A percentile compares a stretch with the other conserved stretches of the same genome.
These are phyloP conservation scores for Sebastes ruberrimus DNA, from an alignment of 2,797 vertebrate species.

Conservation along the genomic window DNA sequence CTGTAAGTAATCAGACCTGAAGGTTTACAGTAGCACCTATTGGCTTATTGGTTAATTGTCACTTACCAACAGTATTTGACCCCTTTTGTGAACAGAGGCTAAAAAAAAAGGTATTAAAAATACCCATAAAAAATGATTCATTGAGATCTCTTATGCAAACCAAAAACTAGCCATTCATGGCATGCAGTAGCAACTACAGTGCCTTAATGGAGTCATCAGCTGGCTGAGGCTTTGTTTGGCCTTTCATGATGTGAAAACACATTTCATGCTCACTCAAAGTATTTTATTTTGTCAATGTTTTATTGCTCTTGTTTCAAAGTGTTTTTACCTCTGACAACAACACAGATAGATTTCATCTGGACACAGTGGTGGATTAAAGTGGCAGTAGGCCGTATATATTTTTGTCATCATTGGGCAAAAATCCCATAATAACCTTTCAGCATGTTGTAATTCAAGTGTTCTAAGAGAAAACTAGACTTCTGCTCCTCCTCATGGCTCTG, in stretches of 20 bases:
- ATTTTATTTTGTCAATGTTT: background rate
- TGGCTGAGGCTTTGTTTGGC: background rate
- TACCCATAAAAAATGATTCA: background rate
- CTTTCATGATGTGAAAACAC: background rate
- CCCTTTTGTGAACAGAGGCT: constrained; percentile 30
- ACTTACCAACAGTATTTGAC: constrained; percentile 29
- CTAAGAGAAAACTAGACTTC: no score
- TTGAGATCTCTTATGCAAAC: background rate
- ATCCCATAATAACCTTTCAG: no score
- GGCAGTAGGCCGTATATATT: no score
- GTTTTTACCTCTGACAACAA: background rate
- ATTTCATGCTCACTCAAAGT: background rate
- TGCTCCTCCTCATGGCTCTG: no score
- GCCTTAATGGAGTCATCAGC: constrained; percentile 2
- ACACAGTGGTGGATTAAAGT: no score
- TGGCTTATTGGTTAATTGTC: constrained; percentile 44
- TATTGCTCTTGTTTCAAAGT: background rate
- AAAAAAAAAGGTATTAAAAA: constrained; percentile 26
- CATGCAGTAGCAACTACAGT: constrained; percentile 61
- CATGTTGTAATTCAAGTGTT: no score
- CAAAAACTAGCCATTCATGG: constrained; percentile 15
- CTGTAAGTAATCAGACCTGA: constrained; percentile 57
- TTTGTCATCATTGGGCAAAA: no score
- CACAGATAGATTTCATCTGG: background rate
- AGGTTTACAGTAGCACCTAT: constrained; percentile 74